Percentiles rank a stretch among this genome's conserved stretches.
Conservation (phyloP, 2,888 invertebrate species). For the Drosophila colorata region DNA sequence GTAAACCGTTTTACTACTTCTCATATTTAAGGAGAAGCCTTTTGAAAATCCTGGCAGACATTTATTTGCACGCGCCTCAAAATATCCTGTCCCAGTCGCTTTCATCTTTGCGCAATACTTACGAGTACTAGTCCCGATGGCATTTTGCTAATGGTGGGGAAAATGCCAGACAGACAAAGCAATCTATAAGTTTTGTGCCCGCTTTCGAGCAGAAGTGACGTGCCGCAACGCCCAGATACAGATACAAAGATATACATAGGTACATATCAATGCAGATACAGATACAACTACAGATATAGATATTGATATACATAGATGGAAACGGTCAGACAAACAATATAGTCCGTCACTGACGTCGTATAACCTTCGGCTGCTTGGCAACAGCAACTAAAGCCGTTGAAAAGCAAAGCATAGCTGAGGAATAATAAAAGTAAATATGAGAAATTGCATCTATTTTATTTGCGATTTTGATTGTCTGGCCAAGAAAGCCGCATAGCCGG, state of each 20-base stretch:
- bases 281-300: background rate
- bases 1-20: background rate
- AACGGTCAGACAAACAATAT: slow-evolving; percentile 57
- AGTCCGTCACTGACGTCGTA: slow-evolving; percentile 47
- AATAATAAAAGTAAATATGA: slow-evolving; percentile 69
- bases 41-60: slow-evolving; percentile 45
- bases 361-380: slow-evolving; percentile 68
- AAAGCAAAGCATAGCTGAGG: slow-evolving; percentile 27
- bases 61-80: slow-evolving; percentile 47
- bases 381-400: slow-evolving; percentile 25
- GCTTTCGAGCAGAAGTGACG: slow-evolving; percentile 29
- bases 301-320: slow-evolving; percentile 16
- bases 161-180: slow-evolving; percentile 48
- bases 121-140: slow-evolving; percentile 28
- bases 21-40: slow-evolving; percentile 5
- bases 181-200: slow-evolving; percentile 23
- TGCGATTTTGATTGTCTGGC: slow-evolving; percentile 63
- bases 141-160: slow-evolving; percentile 54
- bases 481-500: slow-evolving; percentile 31
- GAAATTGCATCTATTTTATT: slow-evolving; percentile 66
- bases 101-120: slow-evolving; percentile 37
- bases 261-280: background rate
- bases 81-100: slow-evolving; percentile 52
- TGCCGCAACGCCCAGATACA: slow-evolving; percentile 20
- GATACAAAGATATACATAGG: slow-evolving; percentile 1